Conservation (phyloP, 2,113 vertebrate species). For the Clarias batrachus region DNA sequence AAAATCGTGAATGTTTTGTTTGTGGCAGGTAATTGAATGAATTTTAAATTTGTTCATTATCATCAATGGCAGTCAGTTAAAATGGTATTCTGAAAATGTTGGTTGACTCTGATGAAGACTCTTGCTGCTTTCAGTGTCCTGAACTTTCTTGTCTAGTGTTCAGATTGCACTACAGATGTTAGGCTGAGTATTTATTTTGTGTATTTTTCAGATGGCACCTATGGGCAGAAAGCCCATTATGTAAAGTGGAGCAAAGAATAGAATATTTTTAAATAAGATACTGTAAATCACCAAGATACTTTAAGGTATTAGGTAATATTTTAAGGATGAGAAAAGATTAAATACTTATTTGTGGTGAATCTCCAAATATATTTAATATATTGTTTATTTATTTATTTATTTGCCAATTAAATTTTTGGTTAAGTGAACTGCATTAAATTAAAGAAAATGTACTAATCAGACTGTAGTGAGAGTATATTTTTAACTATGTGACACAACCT, state of each 20-base stretch:
- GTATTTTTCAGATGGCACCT: slow-evolving; percentile 16
- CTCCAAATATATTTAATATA: slow-evolving; percentile 10
- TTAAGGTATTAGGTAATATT: not conserved
- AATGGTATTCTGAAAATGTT: not conserved
- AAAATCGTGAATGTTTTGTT: not conserved
- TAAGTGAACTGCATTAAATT: not conserved
- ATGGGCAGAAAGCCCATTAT: not conserved
- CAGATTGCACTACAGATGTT: not conserved
- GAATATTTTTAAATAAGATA: slow-evolving; percentile 1
- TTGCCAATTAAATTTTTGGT: not conserved
- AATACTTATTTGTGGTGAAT: slow-evolving; percentile 23
- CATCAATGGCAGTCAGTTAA: not conserved
- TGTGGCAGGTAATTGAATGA: not conserved
- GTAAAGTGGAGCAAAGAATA: slow-evolving; percentile 19
- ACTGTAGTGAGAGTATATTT: not conserved
- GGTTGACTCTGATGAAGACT: not conserved
- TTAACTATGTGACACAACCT: not conserved
- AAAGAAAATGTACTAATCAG: not conserved
- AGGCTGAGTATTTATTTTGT: slow-evolving; percentile 23
- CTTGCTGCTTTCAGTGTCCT: not conserved
- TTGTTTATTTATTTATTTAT: not conserved
- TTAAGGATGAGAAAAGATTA: not conserved
- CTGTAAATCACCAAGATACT: not conserved
- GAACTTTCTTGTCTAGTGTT: not conserved
- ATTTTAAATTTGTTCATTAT: not conserved